Evolutionary conservation across 2,113 vertebrate species (phyloP).

Genomic region (Notiomystis cincta): DNA sequence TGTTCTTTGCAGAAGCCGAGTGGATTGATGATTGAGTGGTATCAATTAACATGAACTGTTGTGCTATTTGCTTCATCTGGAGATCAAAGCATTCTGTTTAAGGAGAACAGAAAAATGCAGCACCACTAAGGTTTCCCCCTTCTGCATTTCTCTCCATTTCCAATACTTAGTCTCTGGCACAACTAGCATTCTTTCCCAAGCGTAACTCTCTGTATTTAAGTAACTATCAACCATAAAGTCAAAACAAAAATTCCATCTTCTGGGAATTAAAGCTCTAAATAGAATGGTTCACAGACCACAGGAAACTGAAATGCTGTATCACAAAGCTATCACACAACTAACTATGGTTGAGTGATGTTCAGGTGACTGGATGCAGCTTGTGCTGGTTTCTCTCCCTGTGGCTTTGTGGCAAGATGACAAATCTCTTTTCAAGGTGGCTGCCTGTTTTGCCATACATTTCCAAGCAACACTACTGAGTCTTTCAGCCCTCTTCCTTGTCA

Average conservation of each 20-base stretch:
- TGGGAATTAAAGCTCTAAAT: not conserved
- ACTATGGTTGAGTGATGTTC: not conserved
- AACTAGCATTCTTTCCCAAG: not conserved
- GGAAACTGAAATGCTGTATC: not conserved
- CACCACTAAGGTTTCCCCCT: not conserved
- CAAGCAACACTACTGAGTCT: not conserved
- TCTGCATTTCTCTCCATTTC: not conserved
- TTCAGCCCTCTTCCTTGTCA: not conserved
- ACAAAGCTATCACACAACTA: not conserved
- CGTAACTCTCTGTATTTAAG: not conserved
- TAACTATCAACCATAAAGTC: not conserved
- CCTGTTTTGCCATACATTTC: not conserved
- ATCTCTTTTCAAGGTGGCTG: not conserved
- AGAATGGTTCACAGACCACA: not conserved
- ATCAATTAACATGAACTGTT: constrained; percentile 23
- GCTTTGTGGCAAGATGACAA: not conserved
- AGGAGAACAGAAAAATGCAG: not conserved
- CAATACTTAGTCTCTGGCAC: not conserved
- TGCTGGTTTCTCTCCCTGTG: not conserved
- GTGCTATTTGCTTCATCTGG: not conserved
- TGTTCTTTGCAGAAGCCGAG: not conserved
- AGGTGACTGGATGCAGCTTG: not conserved
- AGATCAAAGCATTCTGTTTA: not conserved
- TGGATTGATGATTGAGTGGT: not conserved
- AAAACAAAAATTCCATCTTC: not conserved